Base-by-base conservation (phyloP, 2,113 vertebrate species). In the Elephantulus edwardii region DNA sequence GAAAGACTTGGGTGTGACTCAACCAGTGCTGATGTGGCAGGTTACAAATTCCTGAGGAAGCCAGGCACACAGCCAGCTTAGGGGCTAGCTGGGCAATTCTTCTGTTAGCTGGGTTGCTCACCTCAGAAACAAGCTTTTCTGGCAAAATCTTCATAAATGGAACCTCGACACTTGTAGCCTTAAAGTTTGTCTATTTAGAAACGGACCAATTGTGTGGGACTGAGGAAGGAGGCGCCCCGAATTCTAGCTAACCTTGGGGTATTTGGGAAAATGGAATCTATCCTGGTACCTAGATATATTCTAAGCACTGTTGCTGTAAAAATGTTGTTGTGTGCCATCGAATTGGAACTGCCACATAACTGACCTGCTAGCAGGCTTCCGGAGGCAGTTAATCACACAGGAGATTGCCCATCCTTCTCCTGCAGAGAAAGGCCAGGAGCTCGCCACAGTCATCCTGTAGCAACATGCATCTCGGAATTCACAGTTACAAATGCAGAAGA, bases 31-130 rank as follows among this genome's bases (percentile, higher is more conserved):
- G 40, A 66, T 19, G 33, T 42, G n/a, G n/a, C 33, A 48, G 42
- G 19, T 77, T 87, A 58, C 68, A 86, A 46, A 42, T 44, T 20
- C 26, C 40, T 75, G 33, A 20, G 42, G 46, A 54, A 26, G 33
- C 79, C 68, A 86, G 42, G 5, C 38, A 74, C 52, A 74, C 10
- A 71, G 46, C 56, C 46, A 71, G 38, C 40, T 33, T 17, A 70
- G 40, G 40, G 44, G 50, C 56, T 50, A 87, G 42, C 42, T 48
- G 68, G 42, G 68, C 28, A 66, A 52, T 88, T 93, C 38, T 77
- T 93, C 91, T 82, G 70, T 76, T 84, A 77, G 93, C 30, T n/a
- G 24, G 24, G 58, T 85, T 46, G 82, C 20, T 30, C 3, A 71
- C 40, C 24, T 91, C 20, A 60, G 40, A 66, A 79, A 58, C 64